Evolutionary conservation across 1,140 invertebrate genomes (phyloP), one percentile per base, ranked within the genome.

Genomic region (Anadara kagoshimensis): DNA sequence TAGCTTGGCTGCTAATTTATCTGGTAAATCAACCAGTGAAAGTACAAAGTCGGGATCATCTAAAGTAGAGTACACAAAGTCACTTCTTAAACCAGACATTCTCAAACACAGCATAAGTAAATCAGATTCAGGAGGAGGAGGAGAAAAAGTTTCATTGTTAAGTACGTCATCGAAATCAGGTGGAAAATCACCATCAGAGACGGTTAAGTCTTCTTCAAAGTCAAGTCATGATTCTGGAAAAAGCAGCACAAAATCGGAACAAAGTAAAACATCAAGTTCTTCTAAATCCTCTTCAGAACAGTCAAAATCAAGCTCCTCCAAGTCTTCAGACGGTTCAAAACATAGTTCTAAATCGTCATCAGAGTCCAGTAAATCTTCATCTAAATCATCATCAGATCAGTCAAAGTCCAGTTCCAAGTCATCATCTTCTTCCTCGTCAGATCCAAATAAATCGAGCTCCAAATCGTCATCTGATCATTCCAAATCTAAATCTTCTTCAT

Each of bases 1-100:
- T 14, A 88, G 88, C 66, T 73, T 90, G 44, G 89, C 89, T 18
- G 89, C 88, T 14, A 90, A 89, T 78, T 78, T 90, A 10, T 83
- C 83, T 47, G 81, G 82, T 5, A 86, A 85, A 78, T 75, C 84
- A n/a, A 83, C 86, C 66, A 54, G 78, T 22, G 49, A 67, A 20
- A 79, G 83, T 12, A 53, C 70, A 47, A 49, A 69, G 43, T 75
- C 77, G 22, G 82, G 83, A 72, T 49, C 76, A 56, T 49, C 79
- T 53, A 76, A 79, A 73, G 73, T 65, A 44, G 78, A 80, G 57
- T 64, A 70, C 51, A 75, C 66, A 8, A 36, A 59, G 24, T 36
- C 56, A 44, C 29, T 36, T 3, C 7, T 36, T 18, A 73, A 68
- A n/a, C 54, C 68, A 44, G 68, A 70, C n/a, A 20, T 62, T 44